A percentile compares a stretch with the other conserved stretches of the same genome.
phyloP scores from a whole-genome alignment of 2,113 vertebrate genomes.

The Lepidothrix coronata region DNA sequence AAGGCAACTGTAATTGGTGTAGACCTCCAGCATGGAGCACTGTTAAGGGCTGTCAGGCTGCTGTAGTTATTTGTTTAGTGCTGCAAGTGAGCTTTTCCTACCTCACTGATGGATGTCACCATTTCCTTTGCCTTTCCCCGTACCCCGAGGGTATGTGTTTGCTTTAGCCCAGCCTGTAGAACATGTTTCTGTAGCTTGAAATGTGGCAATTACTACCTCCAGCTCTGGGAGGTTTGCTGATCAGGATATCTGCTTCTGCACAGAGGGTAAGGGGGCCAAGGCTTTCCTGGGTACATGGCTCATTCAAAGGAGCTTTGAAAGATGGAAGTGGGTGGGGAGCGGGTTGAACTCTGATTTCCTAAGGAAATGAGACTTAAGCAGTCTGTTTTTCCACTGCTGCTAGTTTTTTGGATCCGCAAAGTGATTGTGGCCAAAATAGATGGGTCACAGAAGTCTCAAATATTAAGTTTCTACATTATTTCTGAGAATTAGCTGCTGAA shows the following conservation, averaged over 20 bases:
- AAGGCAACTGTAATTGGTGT: background rate
- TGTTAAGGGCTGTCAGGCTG: background rate
- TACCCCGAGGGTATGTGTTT: background rate
- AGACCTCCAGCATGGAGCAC: background rate
- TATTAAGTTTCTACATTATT: background rate
- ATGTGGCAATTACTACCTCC: background rate
- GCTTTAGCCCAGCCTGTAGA: background rate
- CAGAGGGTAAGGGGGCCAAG: background rate
- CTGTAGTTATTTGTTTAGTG: background rate
- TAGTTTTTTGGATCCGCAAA: background rate
- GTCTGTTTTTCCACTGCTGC: background rate
- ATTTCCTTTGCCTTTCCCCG: background rate
- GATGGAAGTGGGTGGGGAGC: slow-evolving; percentile 22
- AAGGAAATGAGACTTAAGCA: slow-evolving; percentile 36
- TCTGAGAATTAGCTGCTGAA: background rate
- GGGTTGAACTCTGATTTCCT: background rate
- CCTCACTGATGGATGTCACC: background rate
- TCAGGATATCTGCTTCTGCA: background rate
- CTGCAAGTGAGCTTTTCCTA: background rate
- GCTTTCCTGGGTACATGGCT: background rate
- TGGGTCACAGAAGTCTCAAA: background rate
- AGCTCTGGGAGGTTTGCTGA: background rate
- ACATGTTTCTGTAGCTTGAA: background rate
- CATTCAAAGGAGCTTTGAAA: background rate
- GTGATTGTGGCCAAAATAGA: background rate